A percentile compares a stretch with the other conserved stretches of the same genome.
Conservation (phyloP, 2,888 invertebrate species). For the Lithophane ornitopus region DNA sequence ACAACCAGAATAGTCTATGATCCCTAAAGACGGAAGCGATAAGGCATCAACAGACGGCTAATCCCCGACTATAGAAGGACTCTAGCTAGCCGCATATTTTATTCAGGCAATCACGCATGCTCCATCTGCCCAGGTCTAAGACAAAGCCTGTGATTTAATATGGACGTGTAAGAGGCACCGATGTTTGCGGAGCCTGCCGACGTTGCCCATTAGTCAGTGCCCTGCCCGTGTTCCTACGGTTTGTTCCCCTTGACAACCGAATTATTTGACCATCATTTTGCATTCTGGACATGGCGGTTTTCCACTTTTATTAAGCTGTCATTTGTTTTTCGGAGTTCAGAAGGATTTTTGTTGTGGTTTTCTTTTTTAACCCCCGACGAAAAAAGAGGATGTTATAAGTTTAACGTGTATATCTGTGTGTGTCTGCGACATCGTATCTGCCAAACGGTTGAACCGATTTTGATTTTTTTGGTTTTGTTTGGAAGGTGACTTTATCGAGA, state of each 20-base stretch:
- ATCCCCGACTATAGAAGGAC: constrained; percentile 42
- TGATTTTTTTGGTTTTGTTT: no score
- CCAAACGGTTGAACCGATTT: no score
- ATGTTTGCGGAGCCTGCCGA: constrained; percentile 68
- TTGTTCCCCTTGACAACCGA: constrained; percentile 80
- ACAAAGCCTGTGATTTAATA: constrained; percentile 80
- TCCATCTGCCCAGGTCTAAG: constrained; percentile 62
- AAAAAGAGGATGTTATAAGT: no score
- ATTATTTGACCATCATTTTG: constrained; percentile 82
- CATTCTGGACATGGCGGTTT: constrained; percentile 70
- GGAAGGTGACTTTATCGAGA: no score
- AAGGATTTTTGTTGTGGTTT: constrained; percentile 10
- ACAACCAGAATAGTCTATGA: constrained; percentile 9
- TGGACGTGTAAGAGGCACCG: constrained; percentile 71
- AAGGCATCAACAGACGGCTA: constrained; percentile 36
- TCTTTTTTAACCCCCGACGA: no score
- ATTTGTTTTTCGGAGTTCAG: constrained; percentile 39
- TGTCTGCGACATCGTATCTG: no score
- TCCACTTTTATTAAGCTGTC: constrained; percentile 54
- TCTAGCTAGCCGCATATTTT: constrained; percentile 51
- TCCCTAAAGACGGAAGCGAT: constrained; percentile 35
- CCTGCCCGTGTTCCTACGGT: constrained; percentile 68
- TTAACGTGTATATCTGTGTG: no score
- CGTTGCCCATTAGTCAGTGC: constrained; percentile 78
- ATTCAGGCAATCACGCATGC: constrained; percentile 63